Conservation (phyloP, 2,797 vertebrate species). For the Lagorchestes hirsutus region DNA sequence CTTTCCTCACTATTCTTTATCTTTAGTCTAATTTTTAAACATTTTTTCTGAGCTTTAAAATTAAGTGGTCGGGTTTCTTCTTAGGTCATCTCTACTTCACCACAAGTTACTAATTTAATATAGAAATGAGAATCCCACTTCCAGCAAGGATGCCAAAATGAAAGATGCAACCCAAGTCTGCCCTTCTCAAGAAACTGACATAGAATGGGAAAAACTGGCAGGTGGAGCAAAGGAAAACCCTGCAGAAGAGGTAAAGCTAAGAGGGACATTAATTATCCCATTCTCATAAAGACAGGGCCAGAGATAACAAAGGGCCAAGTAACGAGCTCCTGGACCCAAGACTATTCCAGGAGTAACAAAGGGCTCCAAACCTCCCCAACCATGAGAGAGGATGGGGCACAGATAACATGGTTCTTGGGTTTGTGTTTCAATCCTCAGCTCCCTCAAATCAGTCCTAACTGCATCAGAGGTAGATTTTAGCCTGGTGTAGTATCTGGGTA, state of each 20-base stretch:
- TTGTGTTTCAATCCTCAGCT: neutral
- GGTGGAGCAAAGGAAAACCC: neutral
- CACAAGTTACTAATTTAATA: slow-evolving; percentile 10
- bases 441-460: neutral
- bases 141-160: neutral
- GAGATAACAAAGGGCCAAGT: neutral
- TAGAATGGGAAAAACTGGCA: neutral
- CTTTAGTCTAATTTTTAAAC: slow-evolving; percentile 2
- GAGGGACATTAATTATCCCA: neutral
- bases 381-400: neutral
- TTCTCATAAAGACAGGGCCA: neutral
- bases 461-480: neutral
- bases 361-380: neutral
- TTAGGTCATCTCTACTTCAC: slow-evolving; percentile 14
- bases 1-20: slow-evolving; percentile 16
- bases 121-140: slow-evolving; percentile 44
- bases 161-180: neutral
- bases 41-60: slow-evolving; percentile 9
- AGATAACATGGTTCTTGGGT: neutral
- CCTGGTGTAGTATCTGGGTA: neutral
- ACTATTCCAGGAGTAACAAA: neutral
- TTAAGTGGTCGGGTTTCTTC: slow-evolving; percentile 31
- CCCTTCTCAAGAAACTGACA: neutral
- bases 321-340: neutral
- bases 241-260: slow-evolving; percentile 32